Evolutionary conservation across 2,113 vertebrate species (phyloP).

Genomic region (Origma solitaria): DNA sequence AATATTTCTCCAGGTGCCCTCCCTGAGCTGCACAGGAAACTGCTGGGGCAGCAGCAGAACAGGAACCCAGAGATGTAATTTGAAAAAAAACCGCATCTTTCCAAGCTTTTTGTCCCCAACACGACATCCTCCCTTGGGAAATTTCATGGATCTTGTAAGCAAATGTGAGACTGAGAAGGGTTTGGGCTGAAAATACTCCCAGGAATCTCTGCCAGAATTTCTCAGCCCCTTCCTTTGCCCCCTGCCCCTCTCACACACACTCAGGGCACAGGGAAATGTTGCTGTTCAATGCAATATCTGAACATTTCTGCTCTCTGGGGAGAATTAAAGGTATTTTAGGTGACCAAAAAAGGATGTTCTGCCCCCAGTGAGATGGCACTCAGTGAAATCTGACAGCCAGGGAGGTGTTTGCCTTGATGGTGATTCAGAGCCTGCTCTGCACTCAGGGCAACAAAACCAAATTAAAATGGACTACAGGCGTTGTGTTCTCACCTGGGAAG

Average conservation of each 20-base stretch:
- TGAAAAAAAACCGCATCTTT: not conserved
- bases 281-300: not conserved
- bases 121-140: not conserved
- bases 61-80: not conserved
- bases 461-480: not conserved
- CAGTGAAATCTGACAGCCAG: not conserved
- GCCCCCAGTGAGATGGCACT: not conserved
- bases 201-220: not conserved
- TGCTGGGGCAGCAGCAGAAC: not conserved
- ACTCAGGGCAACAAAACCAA: not conserved
- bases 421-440: not conserved
- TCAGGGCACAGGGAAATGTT: rapidly evolving
- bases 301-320: not conserved
- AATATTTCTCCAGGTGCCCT: not conserved
- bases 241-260: not conserved
- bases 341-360: not conserved
- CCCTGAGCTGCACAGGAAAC: not conserved
- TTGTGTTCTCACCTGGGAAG: not conserved
- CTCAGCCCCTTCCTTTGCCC: not conserved
- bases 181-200: not conserved
- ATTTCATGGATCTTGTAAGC: not conserved
- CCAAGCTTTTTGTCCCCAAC: not conserved
- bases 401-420: not conserved
- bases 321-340: not conserved
- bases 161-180: not conserved